Evolutionary conservation across 2,113 vertebrate species (phyloP).

Genomic region (Strigops habroptila): DNA sequence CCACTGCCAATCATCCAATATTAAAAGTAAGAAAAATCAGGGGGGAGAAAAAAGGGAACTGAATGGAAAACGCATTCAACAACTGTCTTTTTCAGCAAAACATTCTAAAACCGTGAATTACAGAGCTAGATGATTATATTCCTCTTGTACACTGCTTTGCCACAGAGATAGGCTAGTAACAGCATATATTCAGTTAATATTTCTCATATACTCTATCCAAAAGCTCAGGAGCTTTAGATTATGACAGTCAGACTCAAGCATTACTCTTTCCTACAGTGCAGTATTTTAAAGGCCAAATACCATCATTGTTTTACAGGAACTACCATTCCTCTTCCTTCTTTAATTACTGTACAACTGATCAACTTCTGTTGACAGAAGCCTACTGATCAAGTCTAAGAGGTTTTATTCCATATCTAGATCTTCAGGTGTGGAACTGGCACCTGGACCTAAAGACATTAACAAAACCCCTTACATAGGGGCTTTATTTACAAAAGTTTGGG

Average conservation of each 20-base stretch:
- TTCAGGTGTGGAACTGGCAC: neutral
- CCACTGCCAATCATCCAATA: neutral
- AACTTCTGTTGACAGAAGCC: neutral
- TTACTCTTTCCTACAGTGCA: neutral
- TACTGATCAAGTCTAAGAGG: neutral
- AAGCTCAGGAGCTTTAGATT: neutral
- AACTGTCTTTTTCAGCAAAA: neutral
- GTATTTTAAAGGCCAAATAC: neutral
- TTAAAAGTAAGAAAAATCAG: neutral
- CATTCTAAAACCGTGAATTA: neutral
- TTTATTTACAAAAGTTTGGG: rapidly evolving
- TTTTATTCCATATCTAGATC: neutral
- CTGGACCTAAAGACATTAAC: neutral
- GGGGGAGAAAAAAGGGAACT: neutral
- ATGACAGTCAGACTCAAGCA: neutral
- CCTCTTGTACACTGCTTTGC: neutral
- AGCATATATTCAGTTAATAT: neutral
- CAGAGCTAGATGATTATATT: neutral
- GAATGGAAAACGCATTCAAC: neutral
- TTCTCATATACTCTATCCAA: neutral
- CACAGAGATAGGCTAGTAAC: neutral
- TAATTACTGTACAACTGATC: neutral
- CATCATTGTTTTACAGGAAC: neutral
- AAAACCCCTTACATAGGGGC: neutral
- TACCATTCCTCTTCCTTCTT: neutral